phyloP scores from a whole-genome alignment of 2,797 vertebrate genomes.

The Fringilla coelebs region DNA sequence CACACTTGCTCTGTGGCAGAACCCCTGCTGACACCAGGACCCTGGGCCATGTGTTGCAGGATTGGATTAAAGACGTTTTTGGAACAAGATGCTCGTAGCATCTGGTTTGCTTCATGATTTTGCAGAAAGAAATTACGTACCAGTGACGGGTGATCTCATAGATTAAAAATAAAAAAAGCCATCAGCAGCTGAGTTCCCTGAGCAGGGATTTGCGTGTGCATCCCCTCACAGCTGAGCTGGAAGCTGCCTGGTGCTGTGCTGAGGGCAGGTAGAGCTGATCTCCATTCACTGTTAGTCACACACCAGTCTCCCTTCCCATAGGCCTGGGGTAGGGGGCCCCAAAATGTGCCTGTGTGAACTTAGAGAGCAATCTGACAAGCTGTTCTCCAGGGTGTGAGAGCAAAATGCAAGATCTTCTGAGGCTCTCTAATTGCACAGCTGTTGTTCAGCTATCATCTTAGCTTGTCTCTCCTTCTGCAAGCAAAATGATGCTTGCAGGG shows the following conservation, averaged over 20 bases:
- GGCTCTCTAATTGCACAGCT: not conserved
- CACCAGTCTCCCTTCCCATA: not conserved
- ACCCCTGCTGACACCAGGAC: not conserved
- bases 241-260: not conserved
- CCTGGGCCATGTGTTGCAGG: not conserved
- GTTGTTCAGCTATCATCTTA: not conserved
- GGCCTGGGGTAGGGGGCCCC: not conserved
- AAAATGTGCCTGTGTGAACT: not conserved
- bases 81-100: not conserved
- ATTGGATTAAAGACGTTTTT: not conserved
- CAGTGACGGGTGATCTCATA: not conserved
- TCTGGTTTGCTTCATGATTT: constrained; percentile 35
- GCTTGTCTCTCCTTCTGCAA: not conserved
- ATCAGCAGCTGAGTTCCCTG: not conserved
- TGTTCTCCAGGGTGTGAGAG: not conserved
- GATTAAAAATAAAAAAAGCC: constrained; percentile 23
- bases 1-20: not conserved
- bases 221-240: not conserved
- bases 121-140: constrained; percentile 2
- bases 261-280: not conserved
- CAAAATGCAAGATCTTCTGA: not conserved
- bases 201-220: not conserved
- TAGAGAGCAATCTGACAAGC: not conserved
- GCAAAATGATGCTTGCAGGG: not conserved
- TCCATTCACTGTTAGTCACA: not conserved